These are phyloP conservation scores for Ormia ochracea DNA, from an alignment of 2,888 invertebrate species.

Conservation along the genomic window DNA sequence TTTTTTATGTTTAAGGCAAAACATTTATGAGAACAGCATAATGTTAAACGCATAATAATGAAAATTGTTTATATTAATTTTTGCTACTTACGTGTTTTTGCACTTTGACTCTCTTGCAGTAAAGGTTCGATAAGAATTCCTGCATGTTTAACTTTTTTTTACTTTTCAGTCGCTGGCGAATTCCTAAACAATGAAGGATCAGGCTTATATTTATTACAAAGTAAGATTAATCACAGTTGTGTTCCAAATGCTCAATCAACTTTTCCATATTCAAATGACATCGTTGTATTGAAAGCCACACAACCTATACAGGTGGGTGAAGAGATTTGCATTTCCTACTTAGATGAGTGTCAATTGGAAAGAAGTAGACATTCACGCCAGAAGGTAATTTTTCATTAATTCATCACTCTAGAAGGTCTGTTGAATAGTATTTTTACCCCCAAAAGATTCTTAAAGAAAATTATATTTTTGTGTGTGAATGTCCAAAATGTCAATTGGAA, in stretches of 20 bases:
- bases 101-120: no score
- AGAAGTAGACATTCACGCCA: slow-evolving; percentile 92
- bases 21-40: no score
- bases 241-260: slow-evolving; percentile 90
- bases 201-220: slow-evolving; percentile 90
- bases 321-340: slow-evolving; percentile 93
- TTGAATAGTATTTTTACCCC: not conserved
- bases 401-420: not conserved
- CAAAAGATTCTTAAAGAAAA: slow-evolving; percentile 81
- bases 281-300: slow-evolving; percentile 84
- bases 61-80: no score
- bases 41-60: no score
- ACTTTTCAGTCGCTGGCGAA: slow-evolving; percentile 76
- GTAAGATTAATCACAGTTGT: slow-evolving; percentile 95
- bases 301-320: slow-evolving; percentile 86
- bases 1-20: no score
- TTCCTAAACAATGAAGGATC: slow-evolving; percentile 96
- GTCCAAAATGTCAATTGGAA: slow-evolving; percentile 86
- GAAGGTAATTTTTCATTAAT: slow-evolving; percentile 83
- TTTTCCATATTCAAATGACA: slow-evolving; percentile 89
- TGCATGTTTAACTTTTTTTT: no score
- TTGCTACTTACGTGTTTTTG: no score
- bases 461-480: slow-evolving; percentile 89
- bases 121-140: no score
- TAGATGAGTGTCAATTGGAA: slow-evolving; percentile 88